A percentile compares a stretch with the other conserved stretches of the same genome.
Evolutionary conservation across 2,113 vertebrate genomes (phyloP).

Genomic region (Perca fluviatilis): DNA sequence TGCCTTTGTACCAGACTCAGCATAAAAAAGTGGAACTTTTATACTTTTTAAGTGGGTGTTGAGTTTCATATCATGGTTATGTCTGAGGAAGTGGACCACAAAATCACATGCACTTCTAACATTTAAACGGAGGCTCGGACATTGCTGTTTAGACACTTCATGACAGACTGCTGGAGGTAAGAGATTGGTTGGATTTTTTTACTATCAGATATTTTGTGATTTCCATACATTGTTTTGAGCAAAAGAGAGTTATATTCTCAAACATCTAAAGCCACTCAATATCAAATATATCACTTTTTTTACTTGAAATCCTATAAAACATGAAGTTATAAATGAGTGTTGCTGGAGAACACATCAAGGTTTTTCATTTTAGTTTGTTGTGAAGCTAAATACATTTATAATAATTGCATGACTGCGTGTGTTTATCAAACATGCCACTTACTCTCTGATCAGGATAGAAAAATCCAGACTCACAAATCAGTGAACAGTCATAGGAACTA

Average conservation of each 20-base stretch:
- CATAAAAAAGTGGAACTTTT: constrained; percentile 80
- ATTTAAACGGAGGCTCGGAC: constrained; percentile 49
- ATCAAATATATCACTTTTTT: no score
- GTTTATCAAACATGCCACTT: neutral
- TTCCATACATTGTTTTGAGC: neutral
- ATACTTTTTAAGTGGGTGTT: constrained; percentile 36
- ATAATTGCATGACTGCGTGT: neutral
- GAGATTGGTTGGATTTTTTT: constrained; percentile 13
- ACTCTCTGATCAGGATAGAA: neutral
- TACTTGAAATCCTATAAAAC: neutral
- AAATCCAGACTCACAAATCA: neutral
- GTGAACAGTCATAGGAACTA: neutral
- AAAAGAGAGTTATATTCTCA: neutral
- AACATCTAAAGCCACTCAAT: neutral
- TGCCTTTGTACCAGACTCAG: constrained; percentile 70
- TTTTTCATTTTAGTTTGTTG: neutral
- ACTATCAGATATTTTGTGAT: neutral
- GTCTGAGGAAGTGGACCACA: constrained; percentile 68
- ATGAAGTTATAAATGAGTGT: neutral
- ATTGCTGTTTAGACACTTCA: constrained; percentile 14
- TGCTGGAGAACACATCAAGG: neutral
- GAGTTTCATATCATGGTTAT: constrained; percentile 66
- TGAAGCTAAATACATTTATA: neutral
- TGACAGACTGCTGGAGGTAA: constrained; percentile 66
- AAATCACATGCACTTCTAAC: constrained; percentile 55